Evolutionary conservation across 2,797 vertebrate genomes (phyloP), one percentile per base, ranked within the genome.

Genomic region (Acipenser transmontanus): DNA sequence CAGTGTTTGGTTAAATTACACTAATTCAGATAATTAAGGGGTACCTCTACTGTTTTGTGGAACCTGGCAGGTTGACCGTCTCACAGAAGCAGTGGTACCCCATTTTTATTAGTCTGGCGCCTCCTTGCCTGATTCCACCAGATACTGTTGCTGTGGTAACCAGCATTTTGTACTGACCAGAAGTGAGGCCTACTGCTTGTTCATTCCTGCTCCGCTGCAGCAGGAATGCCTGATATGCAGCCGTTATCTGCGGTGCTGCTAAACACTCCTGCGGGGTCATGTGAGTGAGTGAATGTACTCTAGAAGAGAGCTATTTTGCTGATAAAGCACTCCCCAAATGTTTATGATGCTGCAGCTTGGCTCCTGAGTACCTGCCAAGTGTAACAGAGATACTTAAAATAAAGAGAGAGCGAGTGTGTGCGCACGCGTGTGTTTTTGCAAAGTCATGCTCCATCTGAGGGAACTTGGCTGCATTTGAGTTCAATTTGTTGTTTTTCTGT

Each of bases 351-450:
- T 61, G 56, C 52, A 11, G 49, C 8, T 59, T 51, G 12, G 11
- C 7, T 49, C 57, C 62, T 62, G 47, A 69, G 66, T 34, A 65
- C 13, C 64, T 62, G 59, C 59, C 64, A 56, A 50, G 13, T 64
- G 48, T 48, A 52, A 49, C 13, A 49, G 49, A 49, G 50, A 62
- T 57, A 14, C 50, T 62, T 50, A 14, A 12, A 65, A 56, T 56
- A 66, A 57, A 52, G 20, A 14, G 47, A 51, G 59, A 59, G 12
- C 52, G 9, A 12, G 12, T 34, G 34, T 4, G 34, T 34, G 34
- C 34, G 34, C 34, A 34, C 4, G 49, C 5, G 14, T 7, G n/a
- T 8, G n/a, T 54, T 62, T 48, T 66, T 63, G 50, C 63, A 65
- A 61, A 48, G 57, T 69, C 61, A 68, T 63, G 59, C 63, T 69